These are phyloP conservation scores for Equus przewalskii DNA, from an alignment of 2,113 vertebrate genomes.

Conservation along the genomic window DNA sequence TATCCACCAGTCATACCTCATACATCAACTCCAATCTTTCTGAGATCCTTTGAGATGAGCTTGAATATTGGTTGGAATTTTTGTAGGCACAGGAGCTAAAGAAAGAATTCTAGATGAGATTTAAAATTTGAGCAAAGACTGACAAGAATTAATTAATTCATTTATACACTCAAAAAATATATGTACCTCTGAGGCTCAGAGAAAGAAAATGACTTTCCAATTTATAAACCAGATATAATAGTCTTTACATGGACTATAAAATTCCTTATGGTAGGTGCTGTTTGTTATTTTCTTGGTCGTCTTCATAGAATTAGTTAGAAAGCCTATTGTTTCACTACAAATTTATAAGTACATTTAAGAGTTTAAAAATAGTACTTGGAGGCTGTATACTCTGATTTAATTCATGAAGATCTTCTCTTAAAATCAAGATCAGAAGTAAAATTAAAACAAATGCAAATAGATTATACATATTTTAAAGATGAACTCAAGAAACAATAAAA, in stretches of 20 bases:
- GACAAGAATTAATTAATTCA: not conserved
- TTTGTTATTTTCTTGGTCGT: not conserved
- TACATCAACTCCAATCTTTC: not conserved
- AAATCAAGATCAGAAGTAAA: not conserved
- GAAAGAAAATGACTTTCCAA: conserved; percentile 1
- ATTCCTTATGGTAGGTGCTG: not conserved
- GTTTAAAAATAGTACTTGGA: not conserved
- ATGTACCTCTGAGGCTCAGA: not conserved
- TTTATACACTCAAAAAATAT: not conserved
- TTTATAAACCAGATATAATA: not conserved
- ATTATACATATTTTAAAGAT: not conserved
- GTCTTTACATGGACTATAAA: not conserved
- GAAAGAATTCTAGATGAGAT: conserved; percentile 13
- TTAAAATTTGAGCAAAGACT: not conserved
- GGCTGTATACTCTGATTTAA: not conserved
- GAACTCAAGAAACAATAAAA: not conserved
- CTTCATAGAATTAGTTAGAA: not conserved
- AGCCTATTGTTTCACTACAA: not conserved
- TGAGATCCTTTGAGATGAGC: not conserved
- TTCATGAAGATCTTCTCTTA: not conserved
- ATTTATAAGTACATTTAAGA: not conserved
- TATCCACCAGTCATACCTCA: not conserved
- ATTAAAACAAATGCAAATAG: not conserved
- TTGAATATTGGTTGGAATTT: not conserved
- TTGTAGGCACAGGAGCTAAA: not conserved